Conservation (phyloP, 64 coral and sea anemone species). For the Trachythela sp. region DNA sequence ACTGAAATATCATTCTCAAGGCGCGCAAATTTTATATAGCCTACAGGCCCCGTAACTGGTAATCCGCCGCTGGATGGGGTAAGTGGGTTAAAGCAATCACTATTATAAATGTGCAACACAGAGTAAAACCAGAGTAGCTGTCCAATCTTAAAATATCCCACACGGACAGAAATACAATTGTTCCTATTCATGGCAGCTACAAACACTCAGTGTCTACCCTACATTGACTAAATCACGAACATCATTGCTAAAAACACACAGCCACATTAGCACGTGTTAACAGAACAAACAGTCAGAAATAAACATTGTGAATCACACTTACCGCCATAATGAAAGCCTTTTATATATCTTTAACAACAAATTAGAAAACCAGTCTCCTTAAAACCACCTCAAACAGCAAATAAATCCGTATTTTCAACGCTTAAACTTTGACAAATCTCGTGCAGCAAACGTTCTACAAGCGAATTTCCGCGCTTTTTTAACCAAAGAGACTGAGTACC, state of each 20-base stretch:
- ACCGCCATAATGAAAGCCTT: slow-evolving; percentile 57
- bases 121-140: too few species aligned
- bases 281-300: background rate
- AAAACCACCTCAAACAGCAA: background rate
- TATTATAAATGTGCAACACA: too few species aligned
- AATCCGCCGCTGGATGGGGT: too few species aligned
- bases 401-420: background rate
- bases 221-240: background rate
- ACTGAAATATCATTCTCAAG: too few species aligned
- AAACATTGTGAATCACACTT: background rate
- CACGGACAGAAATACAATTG: too few species aligned
- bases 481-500: background rate
- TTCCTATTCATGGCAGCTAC: too few species aligned
- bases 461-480: background rate
- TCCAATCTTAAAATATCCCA: too few species aligned
- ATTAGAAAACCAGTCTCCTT: background rate
- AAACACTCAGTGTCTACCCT: too few species aligned
- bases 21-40: too few species aligned
- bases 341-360: background rate
- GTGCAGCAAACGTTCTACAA: background rate
- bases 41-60: too few species aligned
- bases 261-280: background rate
- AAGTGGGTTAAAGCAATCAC: too few species aligned
- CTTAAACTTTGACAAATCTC: background rate
- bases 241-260: background rate